A percentile compares a stretch with the other conserved stretches of the same genome.
phyloP scores from a whole-genome alignment of 2,888 invertebrate genomes.

The Eueremaeus valkanovi region DNA sequence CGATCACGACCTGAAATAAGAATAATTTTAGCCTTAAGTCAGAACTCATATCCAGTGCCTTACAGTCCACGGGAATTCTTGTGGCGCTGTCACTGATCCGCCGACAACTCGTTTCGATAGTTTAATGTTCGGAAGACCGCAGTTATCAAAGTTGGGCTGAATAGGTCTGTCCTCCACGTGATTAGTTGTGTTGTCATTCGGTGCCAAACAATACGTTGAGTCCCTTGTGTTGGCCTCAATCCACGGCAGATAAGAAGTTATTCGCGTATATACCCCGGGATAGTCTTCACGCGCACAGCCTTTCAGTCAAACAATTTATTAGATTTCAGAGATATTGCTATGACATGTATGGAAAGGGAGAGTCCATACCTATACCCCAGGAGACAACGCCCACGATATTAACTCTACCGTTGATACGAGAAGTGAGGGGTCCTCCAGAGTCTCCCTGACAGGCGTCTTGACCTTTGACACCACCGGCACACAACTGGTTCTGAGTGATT shows the following conservation, averaged over 20 bases:
- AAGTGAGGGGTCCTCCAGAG: slow-evolving; percentile 41
- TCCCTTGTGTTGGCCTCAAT: slow-evolving; percentile 24
- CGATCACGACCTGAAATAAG: slow-evolving; percentile 11
- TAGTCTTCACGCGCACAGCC: slow-evolving; percentile 33
- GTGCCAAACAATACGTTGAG: slow-evolving; percentile 8
- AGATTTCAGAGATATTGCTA: background rate
- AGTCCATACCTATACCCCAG: slow-evolving; percentile 23
- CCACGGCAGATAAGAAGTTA: slow-evolving; percentile 25
- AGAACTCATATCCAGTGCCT: background rate
- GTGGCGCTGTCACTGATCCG: slow-evolving; percentile 24
- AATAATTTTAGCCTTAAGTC: background rate
- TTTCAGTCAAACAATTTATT: background rate
- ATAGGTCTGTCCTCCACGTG: background rate
- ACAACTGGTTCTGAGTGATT: slow-evolving; percentile 26
- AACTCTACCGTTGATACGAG: slow-evolving; percentile 2
- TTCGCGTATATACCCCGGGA: slow-evolving; percentile 34
- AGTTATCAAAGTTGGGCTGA: slow-evolving; percentile 27
- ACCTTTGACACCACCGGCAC: slow-evolving; percentile 43
- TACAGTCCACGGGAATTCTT: slow-evolving; percentile 38
- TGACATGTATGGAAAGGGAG: background rate
- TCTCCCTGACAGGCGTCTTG: slow-evolving; percentile 48
- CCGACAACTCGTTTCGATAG: slow-evolving; percentile 10
- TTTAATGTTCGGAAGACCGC: slow-evolving; percentile 15
- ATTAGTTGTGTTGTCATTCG: background rate
- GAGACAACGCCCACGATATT: slow-evolving; percentile 28